Conservation (phyloP, 2,888 invertebrate genomes). For the Drosophila melanocephala region DNA sequence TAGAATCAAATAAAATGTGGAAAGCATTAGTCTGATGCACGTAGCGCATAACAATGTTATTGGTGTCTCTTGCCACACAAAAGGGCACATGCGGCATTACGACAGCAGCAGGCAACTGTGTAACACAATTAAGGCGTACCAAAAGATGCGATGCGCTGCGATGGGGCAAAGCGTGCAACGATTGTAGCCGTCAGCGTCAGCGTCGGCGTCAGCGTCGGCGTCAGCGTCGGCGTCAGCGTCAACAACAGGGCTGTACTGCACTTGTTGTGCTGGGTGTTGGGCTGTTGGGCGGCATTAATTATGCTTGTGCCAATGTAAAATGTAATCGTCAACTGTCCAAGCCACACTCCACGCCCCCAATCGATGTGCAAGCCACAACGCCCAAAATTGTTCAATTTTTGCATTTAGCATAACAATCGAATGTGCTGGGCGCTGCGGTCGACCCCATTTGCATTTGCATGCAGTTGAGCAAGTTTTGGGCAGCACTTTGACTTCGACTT, state of each 20-base stretch:
- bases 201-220: background rate
- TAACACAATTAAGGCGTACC: constrained; percentile 61
- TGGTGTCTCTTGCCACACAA: constrained; percentile 2
- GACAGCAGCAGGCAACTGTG: constrained; percentile 50
- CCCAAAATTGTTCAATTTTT: constrained; percentile 71
- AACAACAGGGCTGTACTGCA: constrained; percentile 2
- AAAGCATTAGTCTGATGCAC: background rate
- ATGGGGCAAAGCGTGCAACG: background rate
- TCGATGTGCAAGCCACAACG: constrained; percentile 18
- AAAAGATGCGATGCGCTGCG: constrained; percentile 6
- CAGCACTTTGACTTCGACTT: constrained; percentile 45
- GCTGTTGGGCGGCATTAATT: constrained; percentile 29
- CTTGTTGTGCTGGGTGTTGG: background rate
- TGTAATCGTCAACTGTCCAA: constrained; percentile 11
- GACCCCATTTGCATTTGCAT: constrained; percentile 62
- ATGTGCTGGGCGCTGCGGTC: constrained; percentile 18
- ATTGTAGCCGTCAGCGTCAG: background rate
- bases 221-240: background rate
- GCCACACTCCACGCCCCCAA: constrained; percentile 1
- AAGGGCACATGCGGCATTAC: constrained; percentile 39
- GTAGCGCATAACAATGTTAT: constrained; percentile 4
- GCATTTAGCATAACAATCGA: constrained; percentile 48
- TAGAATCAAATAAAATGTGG: background rate
- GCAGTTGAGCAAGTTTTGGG: constrained; percentile 33
- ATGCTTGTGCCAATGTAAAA: constrained; percentile 20